Percentiles rank a stretch among this genome's conserved stretches.
phyloP scores from a whole-genome alignment of 2,797 vertebrate genomes.

The Eulemur mongoz region DNA sequence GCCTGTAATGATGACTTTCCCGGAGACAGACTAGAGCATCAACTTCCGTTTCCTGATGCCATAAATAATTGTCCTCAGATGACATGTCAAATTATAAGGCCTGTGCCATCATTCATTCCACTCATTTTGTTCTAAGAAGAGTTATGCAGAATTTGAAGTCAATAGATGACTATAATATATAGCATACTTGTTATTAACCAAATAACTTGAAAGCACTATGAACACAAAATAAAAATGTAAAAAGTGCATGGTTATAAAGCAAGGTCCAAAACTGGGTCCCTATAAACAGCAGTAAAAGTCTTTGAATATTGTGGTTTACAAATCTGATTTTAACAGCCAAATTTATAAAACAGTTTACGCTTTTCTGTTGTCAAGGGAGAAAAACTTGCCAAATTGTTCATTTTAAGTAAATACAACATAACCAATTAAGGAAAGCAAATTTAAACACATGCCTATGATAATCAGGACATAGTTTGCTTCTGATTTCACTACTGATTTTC shows the following conservation, averaged over 20 bases:
- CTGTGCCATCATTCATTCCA: slow-evolving; percentile 20
- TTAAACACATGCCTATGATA: slow-evolving; percentile 89
- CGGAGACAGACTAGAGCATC: slow-evolving; percentile 49
- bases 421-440: slow-evolving; percentile 90
- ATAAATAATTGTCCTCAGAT: slow-evolving; percentile 65
- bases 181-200: slow-evolving; percentile 38
- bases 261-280: slow-evolving; percentile 70
- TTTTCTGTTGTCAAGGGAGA: slow-evolving; percentile 89
- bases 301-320: slow-evolving; percentile 84
- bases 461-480: slow-evolving; percentile 89
- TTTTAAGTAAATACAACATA: slow-evolving; percentile 91
- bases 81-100: slow-evolving; percentile 59
- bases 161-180: slow-evolving; percentile 39
- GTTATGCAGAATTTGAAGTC: slow-evolving; percentile 47
- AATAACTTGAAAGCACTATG: slow-evolving; percentile 53
- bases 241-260: slow-evolving; percentile 75
- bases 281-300: slow-evolving; percentile 79
- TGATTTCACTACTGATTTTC: slow-evolving; percentile 90
- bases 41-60: slow-evolving; percentile 57
- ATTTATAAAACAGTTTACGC: slow-evolving; percentile 88
- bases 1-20: slow-evolving; percentile 49
- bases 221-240: slow-evolving; percentile 73
- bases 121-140: slow-evolving; percentile 57
- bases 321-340: slow-evolving; percentile 88
- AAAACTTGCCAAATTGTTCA: slow-evolving; percentile 90